Base-by-base conservation (phyloP, 2,797 vertebrate genomes). In the Enteromius mattozi region DNA sequence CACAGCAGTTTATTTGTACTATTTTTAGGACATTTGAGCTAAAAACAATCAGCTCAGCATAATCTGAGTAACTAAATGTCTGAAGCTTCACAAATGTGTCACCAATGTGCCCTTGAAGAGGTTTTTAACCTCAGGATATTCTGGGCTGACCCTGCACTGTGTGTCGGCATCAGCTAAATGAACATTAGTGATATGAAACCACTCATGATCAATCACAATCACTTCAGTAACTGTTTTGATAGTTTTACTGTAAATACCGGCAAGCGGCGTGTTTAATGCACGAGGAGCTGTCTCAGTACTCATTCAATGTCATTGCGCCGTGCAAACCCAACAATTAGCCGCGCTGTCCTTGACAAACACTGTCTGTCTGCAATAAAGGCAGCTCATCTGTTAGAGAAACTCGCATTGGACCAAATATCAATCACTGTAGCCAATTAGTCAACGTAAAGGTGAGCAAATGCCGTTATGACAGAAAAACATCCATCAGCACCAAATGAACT, bases 401-500 rank as follows among this genome's bases (percentile, higher is more conserved):
- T 47, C 80, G 10, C 33, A 40, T 27, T 61, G 63, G 76, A 33
- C 37, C 47, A 66, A 76, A 83, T 69, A 86, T 83, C 85, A 24
- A 65, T 80, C 69, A 65, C 12, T 37, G 21, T 24, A 42, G 87
- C 45, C 59, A 47, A 78, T 80, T 80, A 88, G 84, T 86, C 78
- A 19, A 8, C 9, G 2, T 85, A 75, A 78, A 83, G 30, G 35
- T 83, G 77, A 68, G 40, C 78, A 82, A 80, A 83, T 49, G 21
- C 45, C 24, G 37, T 79, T 40, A 87, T 85, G 65, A 85, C 71
- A 83, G 68, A 81, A 71, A 68, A 72, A 63, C 54, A 83, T 85
- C 68, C 63, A 81, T 88, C 78, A 85, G 78, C 33, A 74, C 72
- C 78, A 75, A 85, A 87, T n/a, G 10, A 65, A 59, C 82, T 82